phyloP scores from a whole-genome alignment of 2,113 vertebrate genomes.

The Puma concolor region DNA sequence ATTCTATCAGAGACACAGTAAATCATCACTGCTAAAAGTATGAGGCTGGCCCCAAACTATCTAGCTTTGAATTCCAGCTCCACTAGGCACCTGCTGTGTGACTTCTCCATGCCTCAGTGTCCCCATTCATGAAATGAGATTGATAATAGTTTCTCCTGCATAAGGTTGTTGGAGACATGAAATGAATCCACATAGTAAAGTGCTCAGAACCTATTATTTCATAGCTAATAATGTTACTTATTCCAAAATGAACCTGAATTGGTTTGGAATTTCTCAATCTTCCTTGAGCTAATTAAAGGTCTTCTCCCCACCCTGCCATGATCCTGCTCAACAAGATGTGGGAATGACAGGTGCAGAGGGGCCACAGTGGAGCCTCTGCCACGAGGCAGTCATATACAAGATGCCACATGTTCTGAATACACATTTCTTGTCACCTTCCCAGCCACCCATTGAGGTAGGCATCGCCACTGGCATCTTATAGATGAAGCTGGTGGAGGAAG shows the following conservation, averaged over 20 bases:
- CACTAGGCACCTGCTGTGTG: background rate
- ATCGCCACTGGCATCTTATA: background rate
- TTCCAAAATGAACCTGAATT: constrained; percentile 23
- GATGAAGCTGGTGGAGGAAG: background rate
- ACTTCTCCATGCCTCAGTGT: background rate
- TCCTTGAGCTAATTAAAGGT: background rate
- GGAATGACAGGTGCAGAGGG: background rate
- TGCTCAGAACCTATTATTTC: background rate
- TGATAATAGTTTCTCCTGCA: background rate
- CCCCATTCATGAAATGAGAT: background rate
- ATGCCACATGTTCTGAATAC: background rate
- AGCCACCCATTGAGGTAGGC: background rate
- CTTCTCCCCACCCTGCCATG: background rate
- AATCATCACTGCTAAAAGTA: background rate
- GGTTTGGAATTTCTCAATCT: constrained; percentile 13
- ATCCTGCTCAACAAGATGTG: background rate
- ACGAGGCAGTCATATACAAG: background rate
- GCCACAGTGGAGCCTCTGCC: background rate
- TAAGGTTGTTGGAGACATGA: background rate
- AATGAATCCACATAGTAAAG: background rate
- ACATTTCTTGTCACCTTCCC: background rate
- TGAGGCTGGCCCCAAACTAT: background rate
- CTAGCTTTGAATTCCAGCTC: background rate
- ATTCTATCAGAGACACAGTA: background rate
- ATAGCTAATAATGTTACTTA: background rate